A percentile compares a stretch with the other conserved stretches of the same genome.
These are phyloP conservation scores for Axis porcinus DNA, from an alignment of 2,113 vertebrate genomes.

Conservation along the genomic window DNA sequence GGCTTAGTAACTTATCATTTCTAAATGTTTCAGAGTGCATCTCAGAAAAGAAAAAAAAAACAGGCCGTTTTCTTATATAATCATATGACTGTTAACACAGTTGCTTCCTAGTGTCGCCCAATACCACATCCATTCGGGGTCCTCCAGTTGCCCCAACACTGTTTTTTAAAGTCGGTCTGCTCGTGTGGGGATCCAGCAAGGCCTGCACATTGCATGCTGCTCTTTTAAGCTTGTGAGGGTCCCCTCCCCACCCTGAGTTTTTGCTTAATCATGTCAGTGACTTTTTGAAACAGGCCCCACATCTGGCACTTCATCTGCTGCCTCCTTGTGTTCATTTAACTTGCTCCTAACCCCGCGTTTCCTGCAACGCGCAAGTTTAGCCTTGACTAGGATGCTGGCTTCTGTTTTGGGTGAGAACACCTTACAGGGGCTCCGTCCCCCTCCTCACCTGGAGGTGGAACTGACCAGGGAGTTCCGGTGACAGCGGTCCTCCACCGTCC, in stretches of 20 bases:
- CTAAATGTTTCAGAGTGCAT: background rate
- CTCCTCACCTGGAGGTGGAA: background rate
- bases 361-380: background rate
- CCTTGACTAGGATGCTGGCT: background rate
- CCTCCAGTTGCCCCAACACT: background rate
- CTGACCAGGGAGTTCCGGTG: too few relatives aligned
- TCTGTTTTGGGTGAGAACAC: background rate
- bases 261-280: background rate
- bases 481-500: background rate
- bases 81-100: background rate
- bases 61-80: background rate
- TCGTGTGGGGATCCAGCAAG: background rate
- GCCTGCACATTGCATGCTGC: rapidly evolving
- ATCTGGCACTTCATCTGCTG: too few relatives aligned
- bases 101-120: background rate
- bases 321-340: rapidly evolving
- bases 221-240: background rate
- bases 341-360: background rate
- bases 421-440: rapidly evolving
- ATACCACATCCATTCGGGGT: rapidly evolving
- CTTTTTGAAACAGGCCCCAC: background rate
- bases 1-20: background rate
- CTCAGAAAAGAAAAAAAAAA: background rate
- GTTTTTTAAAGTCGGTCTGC: background rate
- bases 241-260: rapidly evolving